These are phyloP conservation scores for Drosophila ezoana DNA, from an alignment of 2,888 invertebrate genomes.

Conservation along the genomic window DNA sequence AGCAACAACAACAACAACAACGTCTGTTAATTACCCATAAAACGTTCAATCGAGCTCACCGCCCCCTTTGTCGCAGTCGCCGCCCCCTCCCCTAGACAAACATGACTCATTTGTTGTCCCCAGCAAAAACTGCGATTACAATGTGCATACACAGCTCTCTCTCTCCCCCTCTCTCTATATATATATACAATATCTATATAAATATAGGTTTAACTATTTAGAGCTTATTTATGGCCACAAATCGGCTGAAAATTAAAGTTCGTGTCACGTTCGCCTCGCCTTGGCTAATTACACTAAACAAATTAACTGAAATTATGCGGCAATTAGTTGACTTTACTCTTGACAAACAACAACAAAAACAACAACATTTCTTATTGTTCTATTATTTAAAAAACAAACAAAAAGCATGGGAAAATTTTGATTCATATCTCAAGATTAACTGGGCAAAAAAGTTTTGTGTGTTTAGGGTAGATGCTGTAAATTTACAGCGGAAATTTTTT, in stretches of 20 bases:
- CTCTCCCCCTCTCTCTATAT: too few relatives aligned
- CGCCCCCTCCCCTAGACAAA: conserved; percentile 2
- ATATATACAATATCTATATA: conserved; percentile 6
- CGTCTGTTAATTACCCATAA: conserved; percentile 51
- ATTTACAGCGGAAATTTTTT: too few relatives aligned
- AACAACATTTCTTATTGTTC: neutral
- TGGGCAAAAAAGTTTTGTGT: too few relatives aligned
- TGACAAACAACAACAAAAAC: neutral
- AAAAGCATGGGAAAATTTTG: conserved; percentile 12
- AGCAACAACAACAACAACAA: conserved; percentile 18
- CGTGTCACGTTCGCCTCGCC: conserved; percentile 53
- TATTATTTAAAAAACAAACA: neutral
- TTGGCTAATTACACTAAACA: conserved; percentile 55
- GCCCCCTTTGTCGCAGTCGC: conserved; percentile 11
- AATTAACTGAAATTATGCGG: conserved; percentile 52
- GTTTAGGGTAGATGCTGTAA: too few relatives aligned
- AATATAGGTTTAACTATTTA: conserved; percentile 9
- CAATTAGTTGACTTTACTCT: conserved; percentile 39
- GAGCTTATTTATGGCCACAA: conserved; percentile 12
- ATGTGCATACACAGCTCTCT: neutral
- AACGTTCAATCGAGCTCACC: conserved; percentile 55
- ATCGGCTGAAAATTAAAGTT: conserved; percentile 32
- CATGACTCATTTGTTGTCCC: conserved; percentile 48
- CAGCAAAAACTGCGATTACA: conserved; percentile 24
- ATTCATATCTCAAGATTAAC: neutral